These are phyloP conservation scores for Patella caerulea DNA, from an alignment of 2,888 invertebrate genomes.

Conservation along the genomic window DNA sequence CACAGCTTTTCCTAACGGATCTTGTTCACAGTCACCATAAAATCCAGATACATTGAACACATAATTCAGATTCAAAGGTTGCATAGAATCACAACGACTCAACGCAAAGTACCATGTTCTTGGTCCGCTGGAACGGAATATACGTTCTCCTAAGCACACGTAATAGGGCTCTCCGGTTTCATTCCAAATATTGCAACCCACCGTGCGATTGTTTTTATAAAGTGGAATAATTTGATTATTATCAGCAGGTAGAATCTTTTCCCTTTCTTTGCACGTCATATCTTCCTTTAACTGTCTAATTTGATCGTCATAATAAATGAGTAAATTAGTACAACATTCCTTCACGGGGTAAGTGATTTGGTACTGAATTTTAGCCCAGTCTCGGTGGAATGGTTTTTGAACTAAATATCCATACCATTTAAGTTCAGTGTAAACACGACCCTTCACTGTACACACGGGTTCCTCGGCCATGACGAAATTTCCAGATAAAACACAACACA, in stretches of 20 bases:
- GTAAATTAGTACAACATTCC: conserved; percentile 59
- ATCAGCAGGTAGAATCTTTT: conserved; percentile 49
- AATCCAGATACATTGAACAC: conserved; percentile 61
- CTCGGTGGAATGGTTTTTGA: conserved; percentile 59
- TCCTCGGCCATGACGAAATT: conserved; percentile 12
- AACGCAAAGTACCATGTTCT: conserved; percentile 63
- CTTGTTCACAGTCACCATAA: conserved; percentile 63
- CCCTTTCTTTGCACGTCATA: conserved; percentile 58
- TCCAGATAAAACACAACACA: conserved; percentile 13
- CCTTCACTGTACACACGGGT: conserved; percentile 53
- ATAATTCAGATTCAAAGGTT: conserved; percentile 56
- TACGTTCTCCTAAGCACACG: conserved; percentile 60
- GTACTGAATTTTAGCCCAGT: conserved; percentile 59
- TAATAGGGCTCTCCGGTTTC: conserved; percentile 53
- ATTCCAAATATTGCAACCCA: conserved; percentile 54
- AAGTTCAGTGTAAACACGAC: conserved; percentile 53
- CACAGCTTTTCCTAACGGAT: conserved; percentile 54
- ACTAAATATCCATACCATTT: conserved; percentile 63
- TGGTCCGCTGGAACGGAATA: conserved; percentile 55
- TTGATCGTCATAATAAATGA: conserved; percentile 65
- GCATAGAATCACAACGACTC: conserved; percentile 50
- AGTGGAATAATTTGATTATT: conserved; percentile 63
- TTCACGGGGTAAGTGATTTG: conserved; percentile 59
- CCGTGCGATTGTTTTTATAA: conserved; percentile 49
- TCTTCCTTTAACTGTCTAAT: conserved; percentile 48